Conservation (phyloP, 2,888 invertebrate genomes). For the Hybos culiciformis region DNA sequence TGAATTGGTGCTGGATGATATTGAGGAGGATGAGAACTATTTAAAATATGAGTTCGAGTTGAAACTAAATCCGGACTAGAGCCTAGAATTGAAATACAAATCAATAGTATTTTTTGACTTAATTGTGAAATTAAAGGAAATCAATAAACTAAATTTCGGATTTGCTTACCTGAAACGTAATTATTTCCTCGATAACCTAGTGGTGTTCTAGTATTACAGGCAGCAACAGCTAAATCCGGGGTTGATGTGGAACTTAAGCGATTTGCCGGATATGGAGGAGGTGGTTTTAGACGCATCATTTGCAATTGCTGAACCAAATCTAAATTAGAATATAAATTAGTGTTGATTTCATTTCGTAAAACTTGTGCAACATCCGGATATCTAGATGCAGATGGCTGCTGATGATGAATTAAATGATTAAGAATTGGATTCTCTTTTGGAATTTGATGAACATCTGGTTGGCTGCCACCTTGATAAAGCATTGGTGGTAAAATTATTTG, state of each 20-base stretch:
- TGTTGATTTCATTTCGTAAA: constrained; percentile 1
- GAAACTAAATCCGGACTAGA: constrained; percentile 55
- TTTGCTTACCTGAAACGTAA: constrained; percentile 59
- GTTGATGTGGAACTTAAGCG: constrained; percentile 70
- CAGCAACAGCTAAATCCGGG: constrained; percentile 65
- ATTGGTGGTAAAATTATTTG: constrained; percentile 21
- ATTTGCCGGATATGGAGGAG: constrained; percentile 70
- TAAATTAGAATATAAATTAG: constrained; percentile 22
- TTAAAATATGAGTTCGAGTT: constrained; percentile 41
- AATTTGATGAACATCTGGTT: constrained; percentile 56
- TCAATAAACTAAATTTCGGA: constrained; percentile 65
- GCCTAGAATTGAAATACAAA: no score
- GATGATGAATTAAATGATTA: constrained; percentile 26
- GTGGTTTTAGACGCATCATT: constrained; percentile 48
- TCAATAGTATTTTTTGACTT: constrained; percentile 24
- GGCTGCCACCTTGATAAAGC: constrained; percentile 41
- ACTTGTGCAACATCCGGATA: constrained; percentile 54
- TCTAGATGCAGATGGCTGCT: constrained; percentile 21
- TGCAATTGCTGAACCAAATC: constrained; percentile 32
- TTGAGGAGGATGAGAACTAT: neutral
- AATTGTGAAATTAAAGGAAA: constrained; percentile 50
- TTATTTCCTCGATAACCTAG: constrained; percentile 32
- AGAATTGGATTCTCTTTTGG: constrained; percentile 21
- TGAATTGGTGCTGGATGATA: constrained; percentile 15
- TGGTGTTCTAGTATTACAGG: constrained; percentile 43